Evolutionary conservation across 2,888 invertebrate genomes (phyloP), one percentile per base, ranked within the genome.

Genomic region (Nowickia ferox): DNA sequence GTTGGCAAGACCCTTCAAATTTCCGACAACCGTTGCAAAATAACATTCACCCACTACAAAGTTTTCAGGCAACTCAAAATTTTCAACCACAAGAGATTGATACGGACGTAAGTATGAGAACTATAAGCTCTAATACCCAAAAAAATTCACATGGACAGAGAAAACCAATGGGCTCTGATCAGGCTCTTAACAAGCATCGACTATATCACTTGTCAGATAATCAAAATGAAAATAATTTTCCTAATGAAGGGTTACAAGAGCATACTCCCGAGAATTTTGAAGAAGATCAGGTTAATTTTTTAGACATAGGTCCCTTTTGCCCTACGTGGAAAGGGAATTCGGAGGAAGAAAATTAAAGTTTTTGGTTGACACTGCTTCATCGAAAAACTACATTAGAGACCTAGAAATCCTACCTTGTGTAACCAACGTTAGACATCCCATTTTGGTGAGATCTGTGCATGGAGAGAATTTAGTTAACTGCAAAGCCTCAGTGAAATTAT

Each of bases 291-390:
- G n/a, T n/a, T n/a, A 9, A 71, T 55, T 71, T 68, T 71, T 71
- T 71, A 71, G 53, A 44, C 44, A 15, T 55, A 55, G 69, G 22
- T 71, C 42, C 69, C 44, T 71, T 10, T 55, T 71, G 44, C 55
- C 69, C 42, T 71, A 44, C 44, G 55, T 71, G 1, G 69, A 71
- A 10, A 69, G 69, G 42, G 69, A 68, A 38, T 48, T 68, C 9
- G 8, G 13, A 9, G 38, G 57, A 22, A 38, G 46, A 61, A 59
- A 59, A 72, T 38, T 17, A 38, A 59, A 38, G 9, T n/a, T 74
- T 63, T n/a, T n/a, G n/a, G n/a, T n/a, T n/a, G n/a, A n/a, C n/a
- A n/a, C n/a, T n/a, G n/a, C n/a, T n/a, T n/a, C 74, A 1, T 59
- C 30, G 1, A 74, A 74, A 61, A 74, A 74, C 9, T 63, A 61